phyloP scores from a whole-genome alignment of 2,797 vertebrate genomes.

The Hafferia zeledoni region DNA sequence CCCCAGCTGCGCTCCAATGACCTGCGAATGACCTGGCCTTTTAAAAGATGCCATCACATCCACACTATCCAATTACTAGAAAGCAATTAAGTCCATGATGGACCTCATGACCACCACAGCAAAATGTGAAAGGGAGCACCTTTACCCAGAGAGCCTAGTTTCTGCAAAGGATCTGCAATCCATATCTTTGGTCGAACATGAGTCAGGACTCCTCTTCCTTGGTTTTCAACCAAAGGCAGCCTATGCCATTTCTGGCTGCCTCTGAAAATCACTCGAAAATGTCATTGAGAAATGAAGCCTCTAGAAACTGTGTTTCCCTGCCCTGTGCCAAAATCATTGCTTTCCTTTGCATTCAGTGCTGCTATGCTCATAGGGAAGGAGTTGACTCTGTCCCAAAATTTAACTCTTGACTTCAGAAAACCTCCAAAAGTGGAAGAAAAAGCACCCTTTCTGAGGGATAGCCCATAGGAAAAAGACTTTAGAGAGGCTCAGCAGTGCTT shows the following conservation, averaged over 20 bases:
- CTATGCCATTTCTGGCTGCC: not conserved
- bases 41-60: not conserved
- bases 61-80: not conserved
- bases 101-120: not conserved
- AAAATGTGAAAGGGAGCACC: not conserved
- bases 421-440: not conserved
- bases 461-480: not conserved
- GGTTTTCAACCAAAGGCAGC: not conserved
- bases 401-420: not conserved
- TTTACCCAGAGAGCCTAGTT: not conserved
- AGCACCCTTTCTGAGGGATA: not conserved
- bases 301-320: not conserved
- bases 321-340: not conserved
- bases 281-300: not conserved
- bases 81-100: not conserved
- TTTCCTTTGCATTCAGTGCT: not conserved
- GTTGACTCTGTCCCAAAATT: not conserved
- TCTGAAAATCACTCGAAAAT: not conserved
- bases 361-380: not conserved
- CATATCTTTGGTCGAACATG: rapidly evolving
- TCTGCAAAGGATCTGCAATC: not conserved
- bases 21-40: not conserved
- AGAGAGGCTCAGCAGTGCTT: not conserved
- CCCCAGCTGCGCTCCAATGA: not conserved
- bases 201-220: not conserved